phyloP scores from a whole-genome alignment of 2,797 vertebrate genomes.

The Paguma larvata region DNA sequence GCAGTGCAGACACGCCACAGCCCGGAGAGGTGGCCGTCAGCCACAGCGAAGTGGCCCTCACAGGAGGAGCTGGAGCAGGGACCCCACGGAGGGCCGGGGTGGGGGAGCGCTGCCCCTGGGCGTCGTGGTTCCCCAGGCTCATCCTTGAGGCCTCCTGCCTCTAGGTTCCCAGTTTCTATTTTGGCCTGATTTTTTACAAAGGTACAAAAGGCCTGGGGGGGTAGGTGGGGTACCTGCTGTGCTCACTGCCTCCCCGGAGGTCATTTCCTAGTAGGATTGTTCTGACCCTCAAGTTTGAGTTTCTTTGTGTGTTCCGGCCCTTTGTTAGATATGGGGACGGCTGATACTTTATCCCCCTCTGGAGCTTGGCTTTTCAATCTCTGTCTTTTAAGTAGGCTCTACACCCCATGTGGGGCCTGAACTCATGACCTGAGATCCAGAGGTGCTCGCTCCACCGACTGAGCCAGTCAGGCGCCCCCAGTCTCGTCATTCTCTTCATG shows the following conservation, averaged over 20 bases:
- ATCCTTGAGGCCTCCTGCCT: too few relatives aligned
- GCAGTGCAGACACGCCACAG: conserved; percentile 90
- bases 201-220: too few relatives aligned
- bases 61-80: conserved; percentile 88
- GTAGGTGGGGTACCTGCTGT: too few relatives aligned
- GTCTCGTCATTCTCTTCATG: neutral
- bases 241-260: neutral
- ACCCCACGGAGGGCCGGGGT: too few relatives aligned
- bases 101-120: too few relatives aligned
- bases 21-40: conserved; percentile 82
- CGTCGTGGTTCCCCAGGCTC: too few relatives aligned
- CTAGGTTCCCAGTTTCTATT: too few relatives aligned
- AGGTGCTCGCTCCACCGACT: neutral
- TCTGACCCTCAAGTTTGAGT: conserved; percentile 11
- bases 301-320: neutral
- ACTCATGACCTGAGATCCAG: neutral
- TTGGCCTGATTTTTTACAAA: too few relatives aligned
- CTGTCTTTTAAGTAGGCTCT: neutral
- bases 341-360: neutral
- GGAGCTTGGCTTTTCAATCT: neutral
- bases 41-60: conserved; percentile 90
- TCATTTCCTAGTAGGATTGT: neutral
- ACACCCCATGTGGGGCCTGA: neutral
- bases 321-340: neutral
- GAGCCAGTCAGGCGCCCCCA: neutral